Evolutionary conservation across 2,113 vertebrate genomes (phyloP).

Genomic region (Arenaria interpres): DNA sequence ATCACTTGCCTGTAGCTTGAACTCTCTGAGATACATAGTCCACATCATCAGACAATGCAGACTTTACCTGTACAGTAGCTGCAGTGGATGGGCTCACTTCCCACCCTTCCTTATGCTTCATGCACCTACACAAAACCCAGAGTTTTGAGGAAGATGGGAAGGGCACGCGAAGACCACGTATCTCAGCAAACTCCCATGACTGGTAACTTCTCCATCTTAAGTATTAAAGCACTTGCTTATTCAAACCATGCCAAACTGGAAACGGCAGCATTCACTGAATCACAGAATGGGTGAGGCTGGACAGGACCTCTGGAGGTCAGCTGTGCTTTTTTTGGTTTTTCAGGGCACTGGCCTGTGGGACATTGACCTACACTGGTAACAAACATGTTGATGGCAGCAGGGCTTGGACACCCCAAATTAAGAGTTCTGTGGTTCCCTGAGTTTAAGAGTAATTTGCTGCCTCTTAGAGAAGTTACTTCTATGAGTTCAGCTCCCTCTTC

Average conservation of each 20-base stretch:
- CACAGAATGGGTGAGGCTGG: neutral
- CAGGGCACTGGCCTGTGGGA: neutral
- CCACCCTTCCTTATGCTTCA: neutral
- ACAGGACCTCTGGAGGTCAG: neutral
- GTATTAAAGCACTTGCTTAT: neutral
- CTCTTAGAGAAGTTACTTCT: neutral
- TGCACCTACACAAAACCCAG: neutral
- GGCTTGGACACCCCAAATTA: neutral
- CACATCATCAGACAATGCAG: neutral
- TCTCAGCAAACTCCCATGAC: neutral
- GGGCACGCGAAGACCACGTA: fast-evolving
- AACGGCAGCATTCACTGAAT: neutral
- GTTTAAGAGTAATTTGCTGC: neutral
- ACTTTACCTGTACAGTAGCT: neutral
- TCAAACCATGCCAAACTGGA: neutral
- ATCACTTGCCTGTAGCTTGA: neutral
- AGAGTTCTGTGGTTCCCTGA: neutral
- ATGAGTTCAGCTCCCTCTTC: neutral
- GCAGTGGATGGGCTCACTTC: neutral
- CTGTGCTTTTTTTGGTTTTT: neutral
- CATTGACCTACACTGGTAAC: neutral
- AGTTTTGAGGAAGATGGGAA: neutral
- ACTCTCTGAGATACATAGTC: fast-evolving
- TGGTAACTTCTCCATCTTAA: neutral
- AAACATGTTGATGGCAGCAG: neutral